phyloP scores from a whole-genome alignment of 2,113 vertebrate species.

The Anolis carolinensis region DNA sequence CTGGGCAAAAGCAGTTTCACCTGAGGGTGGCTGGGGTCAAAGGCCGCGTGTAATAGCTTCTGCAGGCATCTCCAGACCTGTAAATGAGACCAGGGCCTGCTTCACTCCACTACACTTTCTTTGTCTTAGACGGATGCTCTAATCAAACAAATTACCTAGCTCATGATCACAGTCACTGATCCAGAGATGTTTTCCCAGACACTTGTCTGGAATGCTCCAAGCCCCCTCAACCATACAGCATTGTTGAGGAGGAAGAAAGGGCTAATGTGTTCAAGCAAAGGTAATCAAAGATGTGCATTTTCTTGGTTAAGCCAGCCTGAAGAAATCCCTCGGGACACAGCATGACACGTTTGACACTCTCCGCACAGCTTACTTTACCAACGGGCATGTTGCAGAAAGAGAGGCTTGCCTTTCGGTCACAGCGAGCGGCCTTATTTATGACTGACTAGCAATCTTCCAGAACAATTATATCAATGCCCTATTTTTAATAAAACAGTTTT shows the following conservation, averaged over 20 bases:
- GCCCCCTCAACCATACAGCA: constrained; percentile 43
- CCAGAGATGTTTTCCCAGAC: constrained; percentile 67
- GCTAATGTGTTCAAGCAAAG: constrained; percentile 52
- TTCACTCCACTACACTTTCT: constrained; percentile 75
- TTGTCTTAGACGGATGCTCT: constrained; percentile 72
- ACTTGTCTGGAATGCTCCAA: constrained; percentile 69
- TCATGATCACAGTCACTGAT: constrained; percentile 69
- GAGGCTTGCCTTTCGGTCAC: neutral
- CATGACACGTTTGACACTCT: neutral
- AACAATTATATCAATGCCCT: neutral
- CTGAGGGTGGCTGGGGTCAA: constrained; percentile 81
- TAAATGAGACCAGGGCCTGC: constrained; percentile 77
- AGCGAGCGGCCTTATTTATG: accelerated
- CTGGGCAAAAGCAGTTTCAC: constrained; percentile 80
- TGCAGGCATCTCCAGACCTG: constrained; percentile 78
- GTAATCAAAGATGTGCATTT: constrained; percentile 57
- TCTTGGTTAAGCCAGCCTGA: constrained; percentile 37
- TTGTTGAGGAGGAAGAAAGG: constrained; percentile 54
- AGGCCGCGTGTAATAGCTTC: constrained; percentile 83
- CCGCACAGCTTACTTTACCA: neutral
- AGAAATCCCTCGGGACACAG: constrained; percentile 8
- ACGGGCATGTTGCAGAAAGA: neutral
- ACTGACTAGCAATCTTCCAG: neutral
- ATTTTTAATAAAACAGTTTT: no score
- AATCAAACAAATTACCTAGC: constrained; percentile 75